A percentile compares a stretch with the other conserved stretches of the same genome.
Evolutionary conservation across 2,888 invertebrate genomes (phyloP).

Genomic region (Timema cristinae): DNA sequence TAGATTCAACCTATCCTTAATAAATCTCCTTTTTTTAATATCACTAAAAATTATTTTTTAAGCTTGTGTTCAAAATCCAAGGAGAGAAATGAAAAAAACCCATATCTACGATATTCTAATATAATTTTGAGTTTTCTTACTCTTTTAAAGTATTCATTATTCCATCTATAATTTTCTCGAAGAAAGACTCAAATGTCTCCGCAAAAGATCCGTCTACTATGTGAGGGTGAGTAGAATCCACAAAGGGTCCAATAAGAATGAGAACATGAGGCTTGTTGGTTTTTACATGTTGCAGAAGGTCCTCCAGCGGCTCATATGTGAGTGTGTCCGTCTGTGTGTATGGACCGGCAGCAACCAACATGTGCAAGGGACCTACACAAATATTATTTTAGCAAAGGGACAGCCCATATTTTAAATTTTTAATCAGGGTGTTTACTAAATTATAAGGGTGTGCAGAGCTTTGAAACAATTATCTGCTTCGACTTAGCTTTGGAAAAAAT

Average conservation of each 20-base stretch:
- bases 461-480: too few relatives aligned
- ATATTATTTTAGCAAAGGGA: background rate
- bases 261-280: slow-evolving; percentile 72
- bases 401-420: too few relatives aligned
- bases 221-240: slow-evolving; percentile 65
- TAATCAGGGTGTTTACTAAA: too few relatives aligned
- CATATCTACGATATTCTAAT: slow-evolving; percentile 18
- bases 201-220: slow-evolving; percentile 58
- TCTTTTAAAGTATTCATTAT: slow-evolving; percentile 60
- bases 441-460: too few relatives aligned
- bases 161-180: slow-evolving; percentile 64
- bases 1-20: background rate
- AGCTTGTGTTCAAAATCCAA: background rate
- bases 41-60: slow-evolving; percentile 2
- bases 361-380: slow-evolving; percentile 53
- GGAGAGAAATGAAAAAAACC: background rate
- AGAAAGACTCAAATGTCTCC: slow-evolving; percentile 69
- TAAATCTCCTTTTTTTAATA: background rate
- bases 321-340: slow-evolving; percentile 75
- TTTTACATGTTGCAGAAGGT: slow-evolving; percentile 64
- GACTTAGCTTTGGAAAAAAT: too few relatives aligned
- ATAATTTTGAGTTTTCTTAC: slow-evolving; percentile 44
- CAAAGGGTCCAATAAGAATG: slow-evolving; percentile 80
- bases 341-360: slow-evolving; percentile 79
- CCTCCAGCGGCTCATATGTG: slow-evolving; percentile 74